A percentile compares a stretch with the other conserved stretches of the same genome.
Evolutionary conservation across 2,888 invertebrate genomes (phyloP).

Genomic region (Aspidiotus rigidus): DNA sequence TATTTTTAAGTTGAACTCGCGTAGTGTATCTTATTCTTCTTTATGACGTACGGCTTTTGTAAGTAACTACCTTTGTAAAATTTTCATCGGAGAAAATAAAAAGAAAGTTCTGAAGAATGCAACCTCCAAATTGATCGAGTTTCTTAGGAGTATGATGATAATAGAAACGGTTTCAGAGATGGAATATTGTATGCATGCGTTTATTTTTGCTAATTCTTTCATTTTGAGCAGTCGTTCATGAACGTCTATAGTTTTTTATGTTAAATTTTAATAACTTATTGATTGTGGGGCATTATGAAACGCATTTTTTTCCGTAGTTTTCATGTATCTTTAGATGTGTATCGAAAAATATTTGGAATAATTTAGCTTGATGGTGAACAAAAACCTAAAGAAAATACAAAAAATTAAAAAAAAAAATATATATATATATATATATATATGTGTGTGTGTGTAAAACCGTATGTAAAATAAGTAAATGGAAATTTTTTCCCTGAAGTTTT

Average conservation of each 20-base stretch:
- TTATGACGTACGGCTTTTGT: too few species aligned
- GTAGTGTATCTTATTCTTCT: too few species aligned
- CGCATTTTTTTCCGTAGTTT: slow-evolving; percentile 19
- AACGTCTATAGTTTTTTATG: slow-evolving; percentile 20
- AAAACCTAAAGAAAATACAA: not conserved
- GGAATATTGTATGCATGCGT: slow-evolving; percentile 24
- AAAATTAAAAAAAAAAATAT: slow-evolving; percentile 24
- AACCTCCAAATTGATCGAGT: too few species aligned
- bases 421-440: too few species aligned
- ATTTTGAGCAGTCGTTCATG: slow-evolving; percentile 4
- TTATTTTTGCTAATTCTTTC: slow-evolving; percentile 8
- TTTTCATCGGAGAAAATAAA: too few species aligned
- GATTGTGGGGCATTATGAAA: slow-evolving; percentile 6
- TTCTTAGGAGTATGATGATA: too few species aligned
- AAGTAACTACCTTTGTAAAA: too few species aligned
- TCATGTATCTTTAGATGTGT: slow-evolving; percentile 15
- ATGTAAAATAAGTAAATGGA: too few species aligned
- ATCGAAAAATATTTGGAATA: slow-evolving; percentile 28
- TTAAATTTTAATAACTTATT: slow-evolving; percentile 21
- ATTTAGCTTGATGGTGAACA: slow-evolving; percentile 4
- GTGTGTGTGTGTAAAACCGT: too few species aligned
- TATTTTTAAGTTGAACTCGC: too few species aligned
- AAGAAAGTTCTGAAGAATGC: too few species aligned
- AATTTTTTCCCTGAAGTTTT: too few species aligned
- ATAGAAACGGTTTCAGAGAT: not conserved